Percentiles rank a stretch among this genome's conserved stretches.
phyloP scores from a whole-genome alignment of 2,113 vertebrate genomes.

The Pseudorasbora parva region DNA sequence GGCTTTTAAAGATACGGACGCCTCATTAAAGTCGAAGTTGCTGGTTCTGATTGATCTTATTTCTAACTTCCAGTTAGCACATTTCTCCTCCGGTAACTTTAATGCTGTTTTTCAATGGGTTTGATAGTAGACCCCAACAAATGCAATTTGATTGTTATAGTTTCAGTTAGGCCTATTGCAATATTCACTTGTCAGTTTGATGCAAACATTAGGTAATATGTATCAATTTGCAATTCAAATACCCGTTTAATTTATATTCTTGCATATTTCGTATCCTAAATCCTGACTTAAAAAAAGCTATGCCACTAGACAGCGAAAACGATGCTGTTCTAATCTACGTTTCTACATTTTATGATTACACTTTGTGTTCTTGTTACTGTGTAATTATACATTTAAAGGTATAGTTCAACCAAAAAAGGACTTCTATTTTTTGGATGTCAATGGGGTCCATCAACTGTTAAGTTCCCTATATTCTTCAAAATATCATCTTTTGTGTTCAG shows the following conservation, averaged over 20 bases:
- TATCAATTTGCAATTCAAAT: not conserved
- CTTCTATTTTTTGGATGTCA: no score
- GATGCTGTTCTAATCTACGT: not conserved
- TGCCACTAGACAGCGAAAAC: not conserved
- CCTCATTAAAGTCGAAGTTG: constrained; percentile 66
- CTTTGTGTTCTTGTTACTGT: no score
- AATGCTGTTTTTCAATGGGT: not conserved
- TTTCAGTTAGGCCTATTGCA: not conserved
- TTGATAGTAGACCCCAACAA: not conserved
- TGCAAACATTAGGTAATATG: not conserved
- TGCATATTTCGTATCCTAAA: not conserved
- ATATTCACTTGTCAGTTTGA: no score
- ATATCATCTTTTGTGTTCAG: no score
- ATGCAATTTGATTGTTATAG: not conserved
- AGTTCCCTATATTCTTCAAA: no score
- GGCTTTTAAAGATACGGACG: constrained; percentile 72
- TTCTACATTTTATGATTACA: not conserved
- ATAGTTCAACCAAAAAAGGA: no score
- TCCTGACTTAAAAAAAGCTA: not conserved
- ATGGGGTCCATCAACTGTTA: no score
- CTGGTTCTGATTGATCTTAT: constrained; percentile 59
- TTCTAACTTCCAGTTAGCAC: constrained; percentile 47
- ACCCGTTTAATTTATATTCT: not conserved
- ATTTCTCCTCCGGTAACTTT: constrained; percentile 44
- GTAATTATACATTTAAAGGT: no score